Conservation (phyloP, 2,888 invertebrate species). For the Phalangium opilio region DNA sequence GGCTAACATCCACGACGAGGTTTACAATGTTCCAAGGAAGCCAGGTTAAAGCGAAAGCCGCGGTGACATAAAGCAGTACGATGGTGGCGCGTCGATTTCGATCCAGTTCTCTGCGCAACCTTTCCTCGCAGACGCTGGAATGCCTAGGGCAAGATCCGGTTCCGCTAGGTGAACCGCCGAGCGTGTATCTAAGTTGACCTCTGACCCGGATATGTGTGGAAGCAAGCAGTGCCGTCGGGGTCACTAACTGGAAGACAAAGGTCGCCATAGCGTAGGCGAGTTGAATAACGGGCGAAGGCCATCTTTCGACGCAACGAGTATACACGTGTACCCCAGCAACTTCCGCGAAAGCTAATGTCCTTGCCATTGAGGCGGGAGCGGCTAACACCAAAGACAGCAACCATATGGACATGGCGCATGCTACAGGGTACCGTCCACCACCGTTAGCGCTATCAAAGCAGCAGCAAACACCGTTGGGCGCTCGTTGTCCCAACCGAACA, state of each 20-base stretch:
- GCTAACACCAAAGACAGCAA: neutral
- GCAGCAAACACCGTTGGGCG: too few relatives aligned
- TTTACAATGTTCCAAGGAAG: conserved; percentile 41
- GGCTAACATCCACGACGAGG: conserved; percentile 31
- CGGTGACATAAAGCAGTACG: conserved; percentile 38
- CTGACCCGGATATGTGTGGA: neutral
- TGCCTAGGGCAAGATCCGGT: too few relatives aligned
- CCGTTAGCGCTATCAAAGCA: too few relatives aligned
- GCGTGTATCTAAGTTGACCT: neutral
- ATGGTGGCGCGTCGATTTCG: conserved; percentile 31
- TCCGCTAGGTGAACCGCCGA: too few relatives aligned
- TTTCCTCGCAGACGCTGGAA: conserved; percentile 4
- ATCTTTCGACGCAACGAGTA: neutral
- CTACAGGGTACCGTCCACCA: too few relatives aligned
- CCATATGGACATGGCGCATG: neutral
- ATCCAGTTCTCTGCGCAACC: conserved; percentile 13
- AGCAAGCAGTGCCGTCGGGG: neutral
- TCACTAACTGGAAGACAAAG: neutral
- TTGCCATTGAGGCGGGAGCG: neutral
- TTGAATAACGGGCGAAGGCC: neutral
- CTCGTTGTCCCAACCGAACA: conserved; percentile 28
- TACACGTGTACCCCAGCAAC: neutral
- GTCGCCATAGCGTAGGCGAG: neutral
- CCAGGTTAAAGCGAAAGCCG: conserved; percentile 42
- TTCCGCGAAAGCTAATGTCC: neutral